These are phyloP conservation scores for Hypolimnas misippus DNA, from an alignment of 2,888 invertebrate genomes.

Conservation along the genomic window DNA sequence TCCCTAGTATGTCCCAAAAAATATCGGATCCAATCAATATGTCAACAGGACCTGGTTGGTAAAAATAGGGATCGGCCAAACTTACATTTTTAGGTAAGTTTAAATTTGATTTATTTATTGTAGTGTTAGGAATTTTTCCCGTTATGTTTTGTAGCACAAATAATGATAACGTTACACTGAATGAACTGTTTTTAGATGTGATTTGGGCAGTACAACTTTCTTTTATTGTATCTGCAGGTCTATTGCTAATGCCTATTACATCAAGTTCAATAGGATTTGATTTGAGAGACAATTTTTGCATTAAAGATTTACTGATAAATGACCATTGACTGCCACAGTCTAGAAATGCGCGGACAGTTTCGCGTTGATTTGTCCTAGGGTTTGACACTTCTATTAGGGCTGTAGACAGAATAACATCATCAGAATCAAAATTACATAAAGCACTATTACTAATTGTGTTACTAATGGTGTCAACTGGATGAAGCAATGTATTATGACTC, in stretches of 20 bases:
- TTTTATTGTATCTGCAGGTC: slow-evolving; percentile 5
- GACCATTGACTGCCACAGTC: slow-evolving; percentile 5
- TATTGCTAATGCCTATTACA: slow-evolving; percentile 6
- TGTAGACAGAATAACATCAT: slow-evolving; percentile 11
- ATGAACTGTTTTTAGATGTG: slow-evolving; percentile 1
- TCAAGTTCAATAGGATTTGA: slow-evolving; percentile 8
- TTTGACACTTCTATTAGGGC: slow-evolving; percentile 12
- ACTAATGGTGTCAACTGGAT: slow-evolving; percentile 24
- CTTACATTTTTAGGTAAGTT: too few relatives aligned
- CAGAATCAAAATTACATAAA: slow-evolving; percentile 10
- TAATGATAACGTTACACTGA: background rate
- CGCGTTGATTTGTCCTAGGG: slow-evolving; percentile 8
- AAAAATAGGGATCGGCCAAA: too few relatives aligned
- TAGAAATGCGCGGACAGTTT: slow-evolving; percentile 10
- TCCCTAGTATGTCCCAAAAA: slow-evolving; percentile 29
- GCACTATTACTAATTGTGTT: slow-evolving; percentile 11
- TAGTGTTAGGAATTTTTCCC: too few relatives aligned
- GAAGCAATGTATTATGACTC: slow-evolving; percentile 40
- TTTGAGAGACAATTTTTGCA: slow-evolving; percentile 5
- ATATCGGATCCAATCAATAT: slow-evolving; percentile 40
- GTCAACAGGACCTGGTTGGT: slow-evolving; percentile 31
- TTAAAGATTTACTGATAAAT: slow-evolving; percentile 2
- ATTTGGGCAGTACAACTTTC: slow-evolving; percentile 8
- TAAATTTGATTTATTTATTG: too few relatives aligned
- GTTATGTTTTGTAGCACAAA: background rate